These are phyloP conservation scores for Chiloscyllium punctatum DNA, from an alignment of 2,797 vertebrate species.

Conservation along the genomic window DNA sequence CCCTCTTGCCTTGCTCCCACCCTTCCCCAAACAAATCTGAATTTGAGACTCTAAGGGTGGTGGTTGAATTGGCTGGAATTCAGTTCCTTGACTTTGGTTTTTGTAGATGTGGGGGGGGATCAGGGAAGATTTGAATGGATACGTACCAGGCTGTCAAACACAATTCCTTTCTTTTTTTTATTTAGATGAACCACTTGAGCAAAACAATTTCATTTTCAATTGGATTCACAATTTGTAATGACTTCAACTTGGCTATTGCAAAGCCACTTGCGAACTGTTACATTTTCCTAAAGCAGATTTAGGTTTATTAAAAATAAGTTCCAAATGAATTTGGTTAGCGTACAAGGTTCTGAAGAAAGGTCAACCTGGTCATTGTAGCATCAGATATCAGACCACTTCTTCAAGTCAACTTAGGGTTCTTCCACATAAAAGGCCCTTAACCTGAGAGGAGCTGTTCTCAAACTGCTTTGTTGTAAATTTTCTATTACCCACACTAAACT, in stretches of 20 bases:
- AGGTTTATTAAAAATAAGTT: background rate
- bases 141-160: background rate
- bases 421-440: background rate
- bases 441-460: background rate
- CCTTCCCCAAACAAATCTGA: background rate
- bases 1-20: too few species aligned
- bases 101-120: background rate
- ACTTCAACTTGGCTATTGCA: background rate
- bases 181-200: background rate
- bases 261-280: background rate
- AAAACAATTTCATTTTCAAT: background rate
- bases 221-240: background rate
- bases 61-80: background rate
- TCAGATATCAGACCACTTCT: background rate
- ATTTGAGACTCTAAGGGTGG: background rate
- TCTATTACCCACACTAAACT: background rate
- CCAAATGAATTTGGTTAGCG: background rate
- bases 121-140: background rate
- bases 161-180: background rate
- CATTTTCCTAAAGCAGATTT: background rate
- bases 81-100: too few species aligned
- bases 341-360: background rate
- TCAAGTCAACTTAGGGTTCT: background rate
- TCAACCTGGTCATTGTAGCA: background rate
- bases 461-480: background rate